Conservation (phyloP, 2,113 vertebrate species). For the Noctilio leporinus region DNA sequence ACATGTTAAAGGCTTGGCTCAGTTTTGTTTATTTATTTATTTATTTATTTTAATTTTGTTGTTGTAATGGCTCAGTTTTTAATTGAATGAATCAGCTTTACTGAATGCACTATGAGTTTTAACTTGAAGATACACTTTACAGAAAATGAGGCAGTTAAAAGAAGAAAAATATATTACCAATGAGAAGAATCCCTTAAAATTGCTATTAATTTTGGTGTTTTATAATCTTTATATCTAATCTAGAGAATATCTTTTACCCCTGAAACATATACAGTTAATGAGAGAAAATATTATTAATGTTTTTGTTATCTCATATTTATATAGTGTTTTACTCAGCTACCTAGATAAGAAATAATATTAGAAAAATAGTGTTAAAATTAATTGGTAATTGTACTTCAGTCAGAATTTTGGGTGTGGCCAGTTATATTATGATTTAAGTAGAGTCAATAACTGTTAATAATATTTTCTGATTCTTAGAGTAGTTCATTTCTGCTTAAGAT, state of each 20-base stretch:
- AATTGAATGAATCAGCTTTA: neutral
- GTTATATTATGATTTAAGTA: neutral
- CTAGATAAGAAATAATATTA: neutral
- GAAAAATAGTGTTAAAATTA: neutral
- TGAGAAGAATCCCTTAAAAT: neutral
- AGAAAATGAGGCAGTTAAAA: neutral
- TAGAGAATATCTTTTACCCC: neutral
- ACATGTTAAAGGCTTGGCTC: neutral
- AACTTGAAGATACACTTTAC: neutral
- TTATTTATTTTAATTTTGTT: no score
- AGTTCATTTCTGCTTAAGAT: neutral
- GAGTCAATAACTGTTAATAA: neutral
- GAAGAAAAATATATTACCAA: neutral
- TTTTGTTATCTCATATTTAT: neutral
- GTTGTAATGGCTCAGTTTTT: neutral
- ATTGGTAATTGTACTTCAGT: neutral
- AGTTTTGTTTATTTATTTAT: no score
- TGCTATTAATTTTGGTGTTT: neutral
- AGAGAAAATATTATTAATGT: neutral
- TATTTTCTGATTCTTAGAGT: neutral
- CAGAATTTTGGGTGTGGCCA: neutral
- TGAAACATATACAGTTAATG: neutral
- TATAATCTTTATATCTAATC: neutral
- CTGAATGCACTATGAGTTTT: neutral
- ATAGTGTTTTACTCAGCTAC: neutral